Conservation (phyloP, 2,797 vertebrate genomes). For the Mormyrops boulengeri region DNA sequence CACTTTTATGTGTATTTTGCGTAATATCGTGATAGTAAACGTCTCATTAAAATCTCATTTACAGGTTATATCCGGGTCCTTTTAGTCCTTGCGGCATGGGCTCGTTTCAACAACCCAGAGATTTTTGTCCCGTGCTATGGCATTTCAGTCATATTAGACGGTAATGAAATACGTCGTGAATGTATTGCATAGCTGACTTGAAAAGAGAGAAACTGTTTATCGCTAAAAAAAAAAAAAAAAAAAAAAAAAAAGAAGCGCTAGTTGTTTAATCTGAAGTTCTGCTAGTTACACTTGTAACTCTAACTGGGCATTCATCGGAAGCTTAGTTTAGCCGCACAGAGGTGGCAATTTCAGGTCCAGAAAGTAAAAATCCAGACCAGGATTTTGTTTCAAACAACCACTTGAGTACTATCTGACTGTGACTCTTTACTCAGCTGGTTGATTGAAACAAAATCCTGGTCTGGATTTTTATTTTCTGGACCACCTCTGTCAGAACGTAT, state of each 20-base stretch:
- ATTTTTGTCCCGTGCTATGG: constrained; percentile 46
- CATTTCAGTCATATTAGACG: constrained; percentile 45
- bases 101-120: constrained; percentile 32
- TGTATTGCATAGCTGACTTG: neutral
- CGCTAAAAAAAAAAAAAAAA: no score
- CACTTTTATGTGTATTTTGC: neutral
- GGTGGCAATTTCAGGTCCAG: no score
- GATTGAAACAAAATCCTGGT: no score
- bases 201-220: neutral
- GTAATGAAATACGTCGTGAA: constrained; percentile 31
- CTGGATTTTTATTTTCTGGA: no score
- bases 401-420: no score
- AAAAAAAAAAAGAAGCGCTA: neutral
- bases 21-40: neutral
- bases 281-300: neutral
- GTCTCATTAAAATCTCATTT: constrained; percentile 11
- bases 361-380: no score
- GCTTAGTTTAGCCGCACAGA: neutral
- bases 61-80: constrained; percentile 53
- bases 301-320: neutral
- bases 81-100: constrained; percentile 47
- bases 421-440: no score
- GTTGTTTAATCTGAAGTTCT: neutral
- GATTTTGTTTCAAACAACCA: no score
- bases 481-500: no score